Base-by-base conservation (phyloP, 1,140 invertebrate species). In the Pseudomyrmex concolor region DNA sequence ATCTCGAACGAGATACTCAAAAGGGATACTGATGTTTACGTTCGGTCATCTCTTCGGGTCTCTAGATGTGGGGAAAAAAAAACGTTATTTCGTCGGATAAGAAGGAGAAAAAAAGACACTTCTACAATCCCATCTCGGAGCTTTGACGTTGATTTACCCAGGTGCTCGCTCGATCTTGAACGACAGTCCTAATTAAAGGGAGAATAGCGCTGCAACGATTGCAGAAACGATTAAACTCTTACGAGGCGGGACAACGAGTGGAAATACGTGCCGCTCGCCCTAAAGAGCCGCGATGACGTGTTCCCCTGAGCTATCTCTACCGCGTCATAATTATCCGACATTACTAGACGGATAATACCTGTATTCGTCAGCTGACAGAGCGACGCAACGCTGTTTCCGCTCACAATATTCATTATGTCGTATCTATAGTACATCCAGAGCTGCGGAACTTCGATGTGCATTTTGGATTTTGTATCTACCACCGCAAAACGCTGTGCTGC, bases 121-220 rank as follows among this genome's bases (percentile, higher is more conserved):
- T 17, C n/a, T 59, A 12, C 19, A 15, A 7, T n/a, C 8, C 34
- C 45, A n/a, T 34, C 45, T 48, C 43, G 17, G n/a, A 64, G 67
- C 77, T 62, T 78, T 43, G 73, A 54, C 43, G 63, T 68, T 66
- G 84, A 90, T 92, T 92, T 92, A 89, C 87, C 84, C 90, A 91
- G 89, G 89, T 92, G 90, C 64, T 66, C 43, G 22, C 68, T 84
- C 63, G 80, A 86, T 59, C 63, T 78, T 73, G 72, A 85, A 84
- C 34, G 5, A 50, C 54, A 83, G 60, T 80, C 83, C 86, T 91
- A 92, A 92, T 92, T 92, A 90, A 92, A 90, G 89, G 72, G 84
- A 91, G 85, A 34, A 34, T 34, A 34, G 34, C 34, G 84, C 83
- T 82, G 68, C 83, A 72, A 59, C 87, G 82, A 89, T 86, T 74